Conservation (phyloP, 2,113 vertebrate genomes). For the Antechinus flavipes region DNA sequence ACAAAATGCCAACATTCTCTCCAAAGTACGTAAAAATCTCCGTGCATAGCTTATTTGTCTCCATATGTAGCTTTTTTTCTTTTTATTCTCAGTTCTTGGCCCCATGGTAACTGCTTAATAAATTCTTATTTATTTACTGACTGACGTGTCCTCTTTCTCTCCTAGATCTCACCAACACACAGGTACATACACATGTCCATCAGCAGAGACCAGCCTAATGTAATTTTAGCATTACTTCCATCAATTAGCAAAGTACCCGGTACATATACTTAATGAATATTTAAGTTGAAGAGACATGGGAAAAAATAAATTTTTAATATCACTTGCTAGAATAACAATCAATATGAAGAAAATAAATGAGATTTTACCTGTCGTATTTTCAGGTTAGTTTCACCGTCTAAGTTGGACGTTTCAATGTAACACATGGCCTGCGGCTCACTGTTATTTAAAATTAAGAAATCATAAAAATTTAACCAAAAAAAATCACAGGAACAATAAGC, state of each 20-base stretch:
- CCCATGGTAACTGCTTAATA: background rate
- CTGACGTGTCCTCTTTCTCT: background rate
- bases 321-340: background rate
- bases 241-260: background rate
- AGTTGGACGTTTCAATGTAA: constrained; percentile 99
- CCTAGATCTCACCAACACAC: background rate
- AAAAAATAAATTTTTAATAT: constrained; percentile 25
- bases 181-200: background rate
- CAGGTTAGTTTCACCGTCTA: constrained; percentile 99
- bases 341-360: background rate
- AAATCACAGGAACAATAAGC: background rate
- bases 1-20: background rate
- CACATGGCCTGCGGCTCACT: constrained; percentile 99
- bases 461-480: constrained; percentile 57
- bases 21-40: background rate
- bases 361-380: constrained; percentile 97
- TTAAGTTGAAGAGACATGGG: background rate
- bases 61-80: background rate
- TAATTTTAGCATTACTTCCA: background rate
- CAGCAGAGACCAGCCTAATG: background rate
- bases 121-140: background rate
- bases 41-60: background rate
- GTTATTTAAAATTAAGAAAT: constrained; percentile 76
- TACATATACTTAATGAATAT: background rate
- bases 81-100: background rate